Base-by-base conservation (phyloP, 2,113 vertebrate species). In the Halichoerus grypus region DNA sequence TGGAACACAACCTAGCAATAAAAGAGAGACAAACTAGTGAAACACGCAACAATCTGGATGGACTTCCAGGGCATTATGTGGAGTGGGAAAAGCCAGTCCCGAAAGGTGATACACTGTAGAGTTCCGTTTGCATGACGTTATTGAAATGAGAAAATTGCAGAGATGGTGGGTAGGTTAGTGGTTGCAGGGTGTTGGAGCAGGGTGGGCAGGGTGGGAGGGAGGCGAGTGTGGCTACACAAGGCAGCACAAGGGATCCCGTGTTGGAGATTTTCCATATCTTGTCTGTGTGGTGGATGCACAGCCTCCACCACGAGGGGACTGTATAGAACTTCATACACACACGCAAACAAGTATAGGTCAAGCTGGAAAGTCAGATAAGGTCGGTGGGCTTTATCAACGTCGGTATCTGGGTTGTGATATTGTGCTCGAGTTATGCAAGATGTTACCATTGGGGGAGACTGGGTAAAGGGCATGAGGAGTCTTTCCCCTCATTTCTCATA, bases 321-420 rank as follows among this genome's bases (percentile, higher is more conserved):
- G 1, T 24, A 3, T 26, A 46, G 31, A 71, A 51, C 16, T 22
- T 80, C 59, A 69, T 21, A 21, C 22, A 95, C 22, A 49, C 4
- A 12, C 0, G 6, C 31, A 49, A 65, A 46, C 7, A 15, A 22
- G 36, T 1, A 12, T 46, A 76, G 6, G 33, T 65, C 53, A 39
- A 13, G 36, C 31, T 8, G 33, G 81, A 69, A 42, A 80, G 72
- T 39, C 15, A 5, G 7, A 59, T 69, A 77, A 86, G 51, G 18
- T 28, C 0, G 0, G 63, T 36, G 51, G 4, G n/a, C 26, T 28
- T 36, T 14, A 33, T 51, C 4, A 7, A 1, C 15, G 28, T 59
- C 39, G 42, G 0, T 28, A 11, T 53, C 42, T 26, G 42, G n/a
- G 24, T 39, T 61, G 14, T 51, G 55, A n/a, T 28, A 21, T 2